A percentile compares a stretch with the other conserved stretches of the same genome.
Conservation (phyloP, 2,888 invertebrate species). For the Phyllotreta striolata region DNA sequence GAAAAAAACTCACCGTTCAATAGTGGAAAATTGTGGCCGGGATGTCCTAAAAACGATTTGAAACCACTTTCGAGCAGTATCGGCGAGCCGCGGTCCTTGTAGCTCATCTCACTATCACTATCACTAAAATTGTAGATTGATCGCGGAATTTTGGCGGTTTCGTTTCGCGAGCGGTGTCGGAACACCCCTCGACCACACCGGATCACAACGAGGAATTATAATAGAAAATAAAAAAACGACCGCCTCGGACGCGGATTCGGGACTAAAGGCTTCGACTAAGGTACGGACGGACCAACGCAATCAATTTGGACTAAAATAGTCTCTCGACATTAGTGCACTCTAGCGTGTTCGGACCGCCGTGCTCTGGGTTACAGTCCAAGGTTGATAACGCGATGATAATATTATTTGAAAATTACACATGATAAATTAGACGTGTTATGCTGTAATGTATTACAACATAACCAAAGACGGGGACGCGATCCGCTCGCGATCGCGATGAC, state of each 20-base stretch:
- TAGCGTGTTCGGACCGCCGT: slow-evolving; percentile 53
- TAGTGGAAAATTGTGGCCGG: slow-evolving; percentile 81
- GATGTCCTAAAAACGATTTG: slow-evolving; percentile 85
- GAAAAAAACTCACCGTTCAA: slow-evolving; percentile 71
- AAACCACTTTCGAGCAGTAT: slow-evolving; percentile 88
- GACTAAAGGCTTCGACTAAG: slow-evolving; percentile 37
- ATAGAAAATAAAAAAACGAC: slow-evolving; percentile 29
- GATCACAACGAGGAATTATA: slow-evolving; percentile 30
- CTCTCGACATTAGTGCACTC: slow-evolving; percentile 59
- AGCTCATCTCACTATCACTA: slow-evolving; percentile 79
- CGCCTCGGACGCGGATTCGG: slow-evolving; percentile 39
- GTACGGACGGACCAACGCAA: slow-evolving; percentile 51
- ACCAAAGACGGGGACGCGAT: slow-evolving; percentile 50
- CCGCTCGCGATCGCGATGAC: slow-evolving; percentile 36
- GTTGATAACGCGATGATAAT: slow-evolving; percentile 56
- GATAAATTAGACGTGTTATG: slow-evolving; percentile 52
- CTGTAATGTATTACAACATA: slow-evolving; percentile 54
- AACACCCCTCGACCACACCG: slow-evolving; percentile 48
- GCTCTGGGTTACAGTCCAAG: slow-evolving; percentile 60
- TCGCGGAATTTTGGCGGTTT: slow-evolving; percentile 61
- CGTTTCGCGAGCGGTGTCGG: slow-evolving; percentile 46
- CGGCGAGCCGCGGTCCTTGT: slow-evolving; percentile 86
- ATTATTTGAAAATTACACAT: slow-evolving; percentile 50
- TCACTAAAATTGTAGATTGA: slow-evolving; percentile 61
- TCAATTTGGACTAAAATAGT: slow-evolving; percentile 62